Conservation (phyloP, 1,140 invertebrate genomes). For the Drosophila willistoni region DNA sequence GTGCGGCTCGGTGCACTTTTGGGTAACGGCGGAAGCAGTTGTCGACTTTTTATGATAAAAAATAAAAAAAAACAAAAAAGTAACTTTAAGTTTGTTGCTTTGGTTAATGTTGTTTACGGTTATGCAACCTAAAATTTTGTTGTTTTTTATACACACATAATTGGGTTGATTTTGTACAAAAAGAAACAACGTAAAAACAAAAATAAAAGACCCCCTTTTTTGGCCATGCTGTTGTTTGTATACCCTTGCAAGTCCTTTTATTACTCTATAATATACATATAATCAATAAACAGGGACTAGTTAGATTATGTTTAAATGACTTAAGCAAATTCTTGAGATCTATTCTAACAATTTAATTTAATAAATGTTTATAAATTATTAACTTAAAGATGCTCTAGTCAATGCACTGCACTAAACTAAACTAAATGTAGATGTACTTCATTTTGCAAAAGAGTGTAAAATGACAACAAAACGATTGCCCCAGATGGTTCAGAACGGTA, state of each 20-base stretch:
- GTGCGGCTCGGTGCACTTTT: constrained; percentile 48
- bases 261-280: too few relatives aligned
- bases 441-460: neutral
- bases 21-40: constrained; percentile 49
- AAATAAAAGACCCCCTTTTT: too few relatives aligned
- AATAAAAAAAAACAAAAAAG: constrained; percentile 24
- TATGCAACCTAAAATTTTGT: constrained; percentile 41
- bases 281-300: too few relatives aligned
- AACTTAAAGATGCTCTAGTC: too few relatives aligned
- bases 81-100: constrained; percentile 37
- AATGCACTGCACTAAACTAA: too few relatives aligned
- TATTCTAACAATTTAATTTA: too few relatives aligned
- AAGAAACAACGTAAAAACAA: neutral
- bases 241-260: neutral
- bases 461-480: neutral
- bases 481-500: neutral
- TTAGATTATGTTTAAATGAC: too few relatives aligned
- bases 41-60: constrained; percentile 51
- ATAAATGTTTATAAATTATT: too few relatives aligned
- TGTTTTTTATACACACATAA: constrained; percentile 1
- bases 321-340: too few relatives aligned
- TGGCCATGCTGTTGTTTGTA: neutral
- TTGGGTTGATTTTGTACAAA: constrained; percentile 4
- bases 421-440: neutral
- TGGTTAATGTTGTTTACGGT: constrained; percentile 31